phyloP scores from a whole-genome alignment of 2,888 invertebrate species.

The Anthophora plumipes region DNA sequence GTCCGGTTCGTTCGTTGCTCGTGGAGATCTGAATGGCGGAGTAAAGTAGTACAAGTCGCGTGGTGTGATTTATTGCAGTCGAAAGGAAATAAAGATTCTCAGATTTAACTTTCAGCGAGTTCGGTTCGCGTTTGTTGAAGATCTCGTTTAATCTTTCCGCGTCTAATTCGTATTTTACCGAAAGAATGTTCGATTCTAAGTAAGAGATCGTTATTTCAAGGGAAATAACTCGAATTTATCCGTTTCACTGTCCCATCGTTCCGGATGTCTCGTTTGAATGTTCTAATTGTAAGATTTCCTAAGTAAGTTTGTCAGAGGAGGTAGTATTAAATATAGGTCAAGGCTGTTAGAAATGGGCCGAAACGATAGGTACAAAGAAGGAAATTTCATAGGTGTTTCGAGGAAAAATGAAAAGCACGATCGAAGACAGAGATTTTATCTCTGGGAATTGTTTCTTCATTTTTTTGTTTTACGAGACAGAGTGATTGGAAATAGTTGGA shows the following conservation, averaged over 20 bases:
- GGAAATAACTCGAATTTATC: neutral
- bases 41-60: conserved; percentile 1
- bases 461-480: too few species aligned
- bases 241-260: neutral
- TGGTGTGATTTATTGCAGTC: conserved; percentile 8
- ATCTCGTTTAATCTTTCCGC: neutral
- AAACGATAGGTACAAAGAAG: too few species aligned
- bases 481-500: too few species aligned
- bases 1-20: conserved; percentile 39
- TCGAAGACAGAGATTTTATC: neutral
- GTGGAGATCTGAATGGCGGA: conserved; percentile 8
- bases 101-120: too few species aligned
- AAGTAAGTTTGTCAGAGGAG: neutral
- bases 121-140: neutral
- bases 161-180: neutral
- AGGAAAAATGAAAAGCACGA: neutral
- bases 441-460: neutral
- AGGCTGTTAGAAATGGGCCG: too few species aligned
- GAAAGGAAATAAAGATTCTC: neutral
- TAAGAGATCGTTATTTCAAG: too few species aligned
- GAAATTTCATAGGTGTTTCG: neutral
- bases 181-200: neutral
- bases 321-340: neutral
- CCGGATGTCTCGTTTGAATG: neutral
- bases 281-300: neutral